These are phyloP conservation scores for Entelurus aequoreus DNA, from an alignment of 2,113 vertebrate species.

Conservation along the genomic window DNA sequence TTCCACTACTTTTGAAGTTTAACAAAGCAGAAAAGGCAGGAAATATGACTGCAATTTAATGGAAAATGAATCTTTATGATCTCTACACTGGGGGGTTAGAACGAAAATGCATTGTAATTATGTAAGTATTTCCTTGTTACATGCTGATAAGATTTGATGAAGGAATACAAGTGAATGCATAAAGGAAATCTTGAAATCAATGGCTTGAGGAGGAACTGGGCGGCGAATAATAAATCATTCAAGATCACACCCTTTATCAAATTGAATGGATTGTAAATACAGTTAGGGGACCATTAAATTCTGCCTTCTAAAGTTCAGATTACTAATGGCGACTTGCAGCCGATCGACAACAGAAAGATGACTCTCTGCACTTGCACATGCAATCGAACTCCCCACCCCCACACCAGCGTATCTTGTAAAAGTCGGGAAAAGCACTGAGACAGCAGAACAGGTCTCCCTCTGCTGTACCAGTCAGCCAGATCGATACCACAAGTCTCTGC, in stretches of 20 bases:
- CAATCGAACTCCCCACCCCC: conserved; percentile 18
- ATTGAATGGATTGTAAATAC: conserved; percentile 68
- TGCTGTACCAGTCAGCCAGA: conserved; percentile 54
- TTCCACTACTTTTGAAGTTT: conserved; percentile 48
- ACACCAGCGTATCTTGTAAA: conserved; percentile 63
- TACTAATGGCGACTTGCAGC: conserved; percentile 68
- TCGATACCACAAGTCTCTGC: conserved; percentile 61
- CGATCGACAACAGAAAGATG: conserved; percentile 64
- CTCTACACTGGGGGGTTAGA: conserved; percentile 21
- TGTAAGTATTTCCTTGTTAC: conserved; percentile 17
- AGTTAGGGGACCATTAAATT: conserved; percentile 66
- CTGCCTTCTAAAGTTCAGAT: conserved; percentile 62
- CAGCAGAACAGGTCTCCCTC: conserved; percentile 64
- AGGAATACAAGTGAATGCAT: conserved; percentile 29
- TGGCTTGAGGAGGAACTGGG: conserved; percentile 27
- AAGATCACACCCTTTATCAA: conserved; percentile 64
- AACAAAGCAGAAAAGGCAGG: conserved; percentile 35
- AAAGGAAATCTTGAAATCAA: conserved; percentile 38
- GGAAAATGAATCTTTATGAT: conserved; percentile 32
- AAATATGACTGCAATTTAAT: conserved; percentile 44
- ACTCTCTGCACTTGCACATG: conserved; percentile 45
- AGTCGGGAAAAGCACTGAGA: conserved; percentile 71
- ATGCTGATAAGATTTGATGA: conserved; percentile 31
- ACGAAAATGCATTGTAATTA: conserved; percentile 15
- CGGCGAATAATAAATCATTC: conserved; percentile 49